Evolutionary conservation across 2,888 invertebrate genomes (phyloP), one percentile per base, ranked within the genome.

Genomic region (Hedychridium roseum): DNA sequence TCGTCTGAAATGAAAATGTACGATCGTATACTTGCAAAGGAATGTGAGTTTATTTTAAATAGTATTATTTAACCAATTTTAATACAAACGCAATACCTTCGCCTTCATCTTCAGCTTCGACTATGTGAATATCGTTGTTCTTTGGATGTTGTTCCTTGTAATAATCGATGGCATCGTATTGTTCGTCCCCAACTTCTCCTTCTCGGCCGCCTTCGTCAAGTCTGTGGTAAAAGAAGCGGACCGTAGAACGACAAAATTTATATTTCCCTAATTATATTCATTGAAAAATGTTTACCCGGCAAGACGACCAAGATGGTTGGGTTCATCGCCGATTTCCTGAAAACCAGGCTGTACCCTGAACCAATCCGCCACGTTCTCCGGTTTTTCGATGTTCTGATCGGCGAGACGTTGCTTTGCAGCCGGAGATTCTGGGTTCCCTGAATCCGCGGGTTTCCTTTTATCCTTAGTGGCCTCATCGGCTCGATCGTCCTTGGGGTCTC

Each of bases 261-360:
- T 17, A 18, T 18, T n/a, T n/a, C n/a, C n/a, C n/a, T n/a, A n/a
- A n/a, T n/a, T 1, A 41, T 16, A 26, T 27, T 9, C 7, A 32
- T 14, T 18, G 14, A n/a, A 27, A 7, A 20, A 23, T 26, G 50
- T 62, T 60, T 38, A 75, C 76, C 68, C 72, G 26, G 66, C 57
- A 15, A 71, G 51, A 51, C 68, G 70, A 32, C 64, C 73, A 11
- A 70, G 55, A 32, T 73, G 68, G 63, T 75, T 75, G 2, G 65
- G 66, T 40, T 73, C 75, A 5, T 78, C 78, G 1, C 78, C 78
- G 28, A 78, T 63, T 53, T 78, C 78, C 31, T 78, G 78, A 21
- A 77, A 65, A 5, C 76, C 75, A 2, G 64, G 64, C 31, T 61
- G 56, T 9, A 64, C 66, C 36, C 64, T 64, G 39, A 66, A 57